Base-by-base conservation (phyloP, 2,888 invertebrate species). In the Theristus sp. region DNA sequence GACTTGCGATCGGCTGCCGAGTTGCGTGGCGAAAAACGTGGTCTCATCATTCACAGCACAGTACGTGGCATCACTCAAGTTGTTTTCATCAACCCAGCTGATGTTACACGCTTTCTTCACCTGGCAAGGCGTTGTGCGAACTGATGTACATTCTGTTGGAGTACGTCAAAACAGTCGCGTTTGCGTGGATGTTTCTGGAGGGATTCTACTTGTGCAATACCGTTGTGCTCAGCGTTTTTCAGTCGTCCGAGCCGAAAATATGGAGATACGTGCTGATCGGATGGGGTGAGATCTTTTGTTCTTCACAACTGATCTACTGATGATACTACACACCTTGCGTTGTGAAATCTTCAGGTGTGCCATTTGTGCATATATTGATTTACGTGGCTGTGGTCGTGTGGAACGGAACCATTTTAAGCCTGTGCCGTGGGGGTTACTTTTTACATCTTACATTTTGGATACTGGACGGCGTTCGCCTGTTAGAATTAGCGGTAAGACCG, bases 181-280 rank as follows among this genome's bases (percentile, higher is more conserved):
- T 90, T 71, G 84, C 86, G 82, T 94, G 94, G 91, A 93, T 93
- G 89, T 86, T 93, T 69, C 84, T 91, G 59, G 93, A 94, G 74
- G 93, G 91, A 0, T 78, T 89, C n/a, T 89, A 88, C 71, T 78
- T 94, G 28, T 86, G 91, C 75, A 83, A 87, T 74, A 83, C 89
- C 47, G 72, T 79, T 49, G 78, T 77, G 1, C 85, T 89, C 24
- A 81, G 82, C 60, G 79, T 80, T 22, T 80, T 80, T 68, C 73
- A 73, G 24, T n/a, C n/a, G n/a, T 71, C 73, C 27, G 74, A 75
- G 61, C 76, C 77, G 1, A 75, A 75, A 63, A 63, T 71, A 1
- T 57, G 59, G 58, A 64, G 74, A 20, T 77, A 73, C 65, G 70
- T 74, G 61, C 28, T 71, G n/a, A 66, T 75, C 27, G 77, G 76